Evolutionary conservation across 2,797 vertebrate species (phyloP).

Genomic region (Enteromius radiatus): DNA sequence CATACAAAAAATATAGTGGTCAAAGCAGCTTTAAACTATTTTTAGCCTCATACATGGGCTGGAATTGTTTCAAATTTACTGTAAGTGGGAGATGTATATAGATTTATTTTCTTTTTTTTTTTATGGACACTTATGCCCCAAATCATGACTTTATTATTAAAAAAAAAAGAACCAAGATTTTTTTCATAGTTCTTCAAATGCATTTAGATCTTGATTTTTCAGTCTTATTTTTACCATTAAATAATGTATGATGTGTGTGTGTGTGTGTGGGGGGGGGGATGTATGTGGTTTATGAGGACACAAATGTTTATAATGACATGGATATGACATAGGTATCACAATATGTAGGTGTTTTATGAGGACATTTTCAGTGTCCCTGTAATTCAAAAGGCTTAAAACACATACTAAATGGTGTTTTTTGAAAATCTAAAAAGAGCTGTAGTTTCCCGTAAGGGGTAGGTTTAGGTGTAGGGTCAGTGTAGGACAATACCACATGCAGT

Average conservation of each 20-base stretch:
- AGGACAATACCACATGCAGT: too few species aligned
- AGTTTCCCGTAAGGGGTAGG: too few species aligned
- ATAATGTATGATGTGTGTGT: not conserved
- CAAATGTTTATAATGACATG: too few species aligned
- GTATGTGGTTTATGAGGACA: too few species aligned
- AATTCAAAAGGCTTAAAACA: too few species aligned
- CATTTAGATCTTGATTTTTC: not conserved
- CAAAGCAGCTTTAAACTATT: not conserved
- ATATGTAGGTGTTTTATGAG: too few species aligned
- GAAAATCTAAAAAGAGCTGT: too few species aligned
- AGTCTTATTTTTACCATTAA: not conserved
- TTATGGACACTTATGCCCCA: not conserved
- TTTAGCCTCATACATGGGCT: not conserved
- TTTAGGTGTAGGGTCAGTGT: too few species aligned
- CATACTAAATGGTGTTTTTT: too few species aligned
- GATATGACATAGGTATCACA: too few species aligned
- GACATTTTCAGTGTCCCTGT: too few species aligned
- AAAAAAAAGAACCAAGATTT: not conserved
- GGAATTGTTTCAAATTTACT: not conserved
- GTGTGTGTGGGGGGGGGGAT: too few species aligned
- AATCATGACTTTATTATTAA: not conserved
- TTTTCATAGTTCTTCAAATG: not conserved
- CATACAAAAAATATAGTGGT: not conserved
- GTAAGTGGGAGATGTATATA: slow-evolving; percentile 4
- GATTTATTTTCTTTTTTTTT: not conserved